These are phyloP conservation scores for Drosophila sordidula DNA, from an alignment of 2,888 invertebrate species.

Conservation along the genomic window DNA sequence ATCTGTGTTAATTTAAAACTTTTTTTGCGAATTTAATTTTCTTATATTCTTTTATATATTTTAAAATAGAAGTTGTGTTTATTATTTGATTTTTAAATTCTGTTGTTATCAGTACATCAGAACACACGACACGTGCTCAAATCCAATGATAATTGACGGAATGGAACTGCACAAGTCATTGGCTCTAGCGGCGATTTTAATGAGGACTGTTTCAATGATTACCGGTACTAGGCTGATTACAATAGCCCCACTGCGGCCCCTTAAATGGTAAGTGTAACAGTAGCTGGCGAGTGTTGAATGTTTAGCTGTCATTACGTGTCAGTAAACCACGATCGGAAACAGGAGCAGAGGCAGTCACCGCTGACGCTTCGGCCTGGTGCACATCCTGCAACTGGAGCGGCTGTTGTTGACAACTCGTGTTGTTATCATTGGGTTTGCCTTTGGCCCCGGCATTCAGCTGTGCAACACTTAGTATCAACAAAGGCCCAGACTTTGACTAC, in stretches of 20 bases:
- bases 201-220: constrained; percentile 48
- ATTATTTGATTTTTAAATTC: no score
- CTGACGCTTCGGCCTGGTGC: constrained; percentile 4
- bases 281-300: constrained; percentile 67
- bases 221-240: constrained; percentile 40
- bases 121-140: neutral
- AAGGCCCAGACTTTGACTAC: constrained; percentile 34
- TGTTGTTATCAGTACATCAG: no score
- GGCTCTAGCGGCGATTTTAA: constrained; percentile 61
- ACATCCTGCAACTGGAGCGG: constrained; percentile 44
- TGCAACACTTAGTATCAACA: constrained; percentile 49
- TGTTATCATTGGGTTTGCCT: constrained; percentile 36
- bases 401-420: constrained; percentile 54
- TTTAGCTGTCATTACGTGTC: constrained; percentile 81
- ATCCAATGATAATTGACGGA: constrained; percentile 28
- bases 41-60: no score
- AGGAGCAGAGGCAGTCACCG: neutral
- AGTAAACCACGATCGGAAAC: constrained; percentile 72
- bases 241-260: neutral
- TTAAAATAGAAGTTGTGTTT: no score
- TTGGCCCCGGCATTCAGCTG: constrained; percentile 27
- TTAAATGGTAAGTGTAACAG: constrained; percentile 36
- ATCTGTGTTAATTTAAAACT: no score
- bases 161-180: constrained; percentile 70
- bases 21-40: no score